A percentile compares a stretch with the other conserved stretches of the same genome.
phyloP scores from a whole-genome alignment of 1,140 invertebrate species.

The Drosophila orosa region DNA sequence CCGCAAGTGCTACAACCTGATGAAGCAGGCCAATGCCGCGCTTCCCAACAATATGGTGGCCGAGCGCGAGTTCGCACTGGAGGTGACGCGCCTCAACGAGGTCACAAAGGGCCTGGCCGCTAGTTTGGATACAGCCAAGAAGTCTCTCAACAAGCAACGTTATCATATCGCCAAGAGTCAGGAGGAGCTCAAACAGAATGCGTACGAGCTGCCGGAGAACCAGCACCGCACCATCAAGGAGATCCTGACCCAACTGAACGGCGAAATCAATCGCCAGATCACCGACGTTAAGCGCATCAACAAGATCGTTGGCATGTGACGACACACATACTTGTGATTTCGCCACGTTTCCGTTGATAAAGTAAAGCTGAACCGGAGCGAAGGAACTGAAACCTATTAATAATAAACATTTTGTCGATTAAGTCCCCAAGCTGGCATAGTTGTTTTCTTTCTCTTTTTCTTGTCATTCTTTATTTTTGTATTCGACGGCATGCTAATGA shows the following conservation, averaged over 20 bases:
- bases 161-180: slow-evolving; percentile 76
- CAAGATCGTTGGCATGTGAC: slow-evolving; percentile 67
- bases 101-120: slow-evolving; percentile 59
- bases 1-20: slow-evolving; percentile 68
- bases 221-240: slow-evolving; percentile 78
- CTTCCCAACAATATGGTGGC: slow-evolving; percentile 66
- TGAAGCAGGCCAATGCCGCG: slow-evolving; percentile 64
- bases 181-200: slow-evolving; percentile 53
- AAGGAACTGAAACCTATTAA: slow-evolving; percentile 25
- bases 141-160: slow-evolving; percentile 71
- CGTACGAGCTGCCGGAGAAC: slow-evolving; percentile 72
- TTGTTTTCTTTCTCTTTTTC: not conserved
- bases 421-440: slow-evolving; percentile 13
- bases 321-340: slow-evolving; percentile 19
- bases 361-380: not conserved
- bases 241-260: slow-evolving; percentile 67
- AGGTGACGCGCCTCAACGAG: slow-evolving; percentile 69
- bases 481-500: not conserved
- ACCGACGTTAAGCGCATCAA: slow-evolving; percentile 80
- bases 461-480: not conserved
- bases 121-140: slow-evolving; percentile 58
- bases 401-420: slow-evolving; percentile 47
- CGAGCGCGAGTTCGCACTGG: slow-evolving; percentile 69
- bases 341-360: slow-evolving; percentile 21
- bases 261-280: slow-evolving; percentile 76